Base-by-base conservation (phyloP, 1,140 invertebrate genomes). In the Bombus waltoni region DNA sequence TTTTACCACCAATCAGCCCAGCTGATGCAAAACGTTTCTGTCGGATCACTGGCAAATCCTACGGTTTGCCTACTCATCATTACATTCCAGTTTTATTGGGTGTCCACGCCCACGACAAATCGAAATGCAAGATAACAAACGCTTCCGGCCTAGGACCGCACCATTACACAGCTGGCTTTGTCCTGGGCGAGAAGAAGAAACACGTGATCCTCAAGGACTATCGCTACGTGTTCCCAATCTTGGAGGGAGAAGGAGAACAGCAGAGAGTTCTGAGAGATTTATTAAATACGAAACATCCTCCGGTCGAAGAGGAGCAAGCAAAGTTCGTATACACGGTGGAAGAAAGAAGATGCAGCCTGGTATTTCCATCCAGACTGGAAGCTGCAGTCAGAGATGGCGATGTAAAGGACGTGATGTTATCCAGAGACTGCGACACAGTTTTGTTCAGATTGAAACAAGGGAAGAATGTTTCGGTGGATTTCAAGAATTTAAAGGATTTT, bases 11-110 rank as follows among this genome's bases (percentile, higher is more conserved):
- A 0, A 97, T 98, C 81, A 97, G 97, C 74, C 97, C 97, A 6
- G 97, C 97, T 5, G 97, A 98, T 90, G 97, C 97, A 3, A 97
- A 97, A 92, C 96, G 97, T 81, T 97, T 97, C 89, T 98, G 98
- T 92, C 96, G 97, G 86, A 97, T 98, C 83, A 98, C 97, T 1
- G 97, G 97, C 62, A 98, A 98, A 94, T 97, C 97, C 22, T 97
- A 97, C 77, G 97, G 97, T 35, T 93, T 97, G 81, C 97, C 97
- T 10, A 96, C 96, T n/a, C 97, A 97, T 93, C 97, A 98, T 93
- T 98, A 97, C 96, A 97, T 97, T 95, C 97, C 97, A 88, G 97
- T 97, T 47, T 92, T 97, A 40, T 94, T 97, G 42, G 96, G 96
- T 74, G 95, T 97, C 32, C 95, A 96, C 81, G 95, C 95, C 3